Conservation (phyloP, 2,888 invertebrate species). For the Drosophila glabriapex region DNA sequence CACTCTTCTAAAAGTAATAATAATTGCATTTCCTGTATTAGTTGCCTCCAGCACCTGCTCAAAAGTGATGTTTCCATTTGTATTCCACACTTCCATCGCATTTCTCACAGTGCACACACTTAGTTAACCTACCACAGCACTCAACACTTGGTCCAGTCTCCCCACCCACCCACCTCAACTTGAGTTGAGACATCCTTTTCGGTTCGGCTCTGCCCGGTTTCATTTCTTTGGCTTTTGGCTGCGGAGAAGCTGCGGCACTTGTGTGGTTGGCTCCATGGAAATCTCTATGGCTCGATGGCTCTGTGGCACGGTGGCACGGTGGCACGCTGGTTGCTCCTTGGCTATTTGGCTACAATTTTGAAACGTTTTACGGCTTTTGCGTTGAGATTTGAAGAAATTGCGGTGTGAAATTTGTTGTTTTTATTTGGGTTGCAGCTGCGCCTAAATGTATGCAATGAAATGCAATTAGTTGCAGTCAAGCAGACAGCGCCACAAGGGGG, state of each 20-base stretch:
- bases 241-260: slow-evolving; percentile 40
- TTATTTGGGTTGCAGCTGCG: slow-evolving; percentile 36
- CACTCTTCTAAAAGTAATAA: background rate
- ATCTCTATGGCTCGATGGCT: slow-evolving; percentile 60
- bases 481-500: background rate
- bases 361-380: slow-evolving; percentile 71
- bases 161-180: background rate
- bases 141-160: slow-evolving; percentile 66
- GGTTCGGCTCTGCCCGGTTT: slow-evolving; percentile 14
- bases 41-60: background rate
- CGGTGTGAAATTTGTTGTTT: slow-evolving; percentile 20
- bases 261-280: slow-evolving; percentile 60
- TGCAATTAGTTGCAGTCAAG: slow-evolving; percentile 73
- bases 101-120: slow-evolving; percentile 50
- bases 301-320: slow-evolving; percentile 40
- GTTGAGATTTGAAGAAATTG: slow-evolving; percentile 60
- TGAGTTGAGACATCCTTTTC: slow-evolving; percentile 21
- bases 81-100: background rate
- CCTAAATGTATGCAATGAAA: slow-evolving; percentile 77
- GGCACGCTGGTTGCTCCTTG: slow-evolving; percentile 55
- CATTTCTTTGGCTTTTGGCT: slow-evolving; percentile 24
- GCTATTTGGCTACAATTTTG: slow-evolving; percentile 74
- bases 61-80: background rate
- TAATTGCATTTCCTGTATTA: background rate
- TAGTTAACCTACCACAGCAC: slow-evolving; percentile 53